Evolutionary conservation across 2,797 vertebrate genomes (phyloP).

Genomic region (Neosilurus hyrtlii): DNA sequence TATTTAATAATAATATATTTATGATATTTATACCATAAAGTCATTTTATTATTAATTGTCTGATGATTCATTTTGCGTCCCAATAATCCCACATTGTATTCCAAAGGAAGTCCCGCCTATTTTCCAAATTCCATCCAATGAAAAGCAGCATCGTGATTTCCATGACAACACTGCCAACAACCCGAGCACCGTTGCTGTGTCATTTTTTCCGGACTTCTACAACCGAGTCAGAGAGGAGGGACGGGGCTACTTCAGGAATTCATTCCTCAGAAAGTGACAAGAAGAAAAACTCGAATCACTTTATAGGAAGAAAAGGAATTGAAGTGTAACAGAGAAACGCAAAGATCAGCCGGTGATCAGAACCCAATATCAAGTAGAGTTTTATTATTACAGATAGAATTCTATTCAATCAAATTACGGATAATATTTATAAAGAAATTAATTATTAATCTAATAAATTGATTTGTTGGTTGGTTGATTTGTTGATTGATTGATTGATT

Average conservation of each 20-base stretch:
- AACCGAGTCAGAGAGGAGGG: neutral
- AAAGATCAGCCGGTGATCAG: neutral
- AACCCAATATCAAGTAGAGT: neutral
- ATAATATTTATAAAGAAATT: no score
- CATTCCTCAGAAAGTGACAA: no score
- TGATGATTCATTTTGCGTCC: no score
- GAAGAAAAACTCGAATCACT: neutral
- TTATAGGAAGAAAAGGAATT: neutral
- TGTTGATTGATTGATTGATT: no score
- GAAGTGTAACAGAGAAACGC: neutral
- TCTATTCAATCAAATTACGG: neutral
- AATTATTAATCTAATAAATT: no score
- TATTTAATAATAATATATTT: no score
- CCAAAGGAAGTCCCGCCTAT: neutral
- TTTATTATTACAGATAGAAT: neutral
- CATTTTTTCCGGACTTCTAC: neutral
- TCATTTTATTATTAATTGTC: no score
- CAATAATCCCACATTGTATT: no score
- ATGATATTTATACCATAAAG: no score
- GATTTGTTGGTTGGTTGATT: no score
- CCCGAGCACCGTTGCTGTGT: neutral
- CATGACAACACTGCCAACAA: conserved; percentile 44
- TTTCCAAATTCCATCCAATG: neutral
- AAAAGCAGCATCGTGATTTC: conserved; percentile 10
- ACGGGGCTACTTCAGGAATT: neutral